These are phyloP conservation scores for Erebia epiphron DNA, from an alignment of 2,888 invertebrate genomes.

Conservation along the genomic window DNA sequence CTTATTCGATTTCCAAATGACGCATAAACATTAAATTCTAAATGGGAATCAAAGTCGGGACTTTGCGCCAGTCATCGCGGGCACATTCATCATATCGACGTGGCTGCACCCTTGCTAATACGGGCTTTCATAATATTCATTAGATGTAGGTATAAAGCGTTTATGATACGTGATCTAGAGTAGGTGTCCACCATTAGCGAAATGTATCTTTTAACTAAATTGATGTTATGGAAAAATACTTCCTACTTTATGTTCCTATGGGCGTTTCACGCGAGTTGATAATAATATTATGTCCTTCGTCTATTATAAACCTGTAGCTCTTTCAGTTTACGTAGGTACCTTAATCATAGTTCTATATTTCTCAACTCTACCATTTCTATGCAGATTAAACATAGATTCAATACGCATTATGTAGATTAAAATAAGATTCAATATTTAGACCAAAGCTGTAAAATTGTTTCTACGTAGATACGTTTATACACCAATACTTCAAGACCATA, in stretches of 20 bases:
- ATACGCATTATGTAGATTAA: not conserved
- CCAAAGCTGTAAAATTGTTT: constrained; percentile 23
- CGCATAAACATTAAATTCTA: constrained; percentile 50
- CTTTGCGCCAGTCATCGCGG: constrained; percentile 66
- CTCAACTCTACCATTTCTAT: not conserved
- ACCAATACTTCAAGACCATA: constrained; percentile 25
- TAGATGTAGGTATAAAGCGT: constrained; percentile 66
- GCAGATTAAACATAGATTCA: constrained; percentile 10
- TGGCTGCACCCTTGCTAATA: constrained; percentile 67
- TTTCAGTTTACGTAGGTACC: not conserved
- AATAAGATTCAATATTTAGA: constrained; percentile 14
- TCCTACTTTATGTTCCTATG: not conserved
- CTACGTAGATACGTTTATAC: not conserved
- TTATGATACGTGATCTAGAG: constrained; percentile 57
- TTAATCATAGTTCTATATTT: not conserved
- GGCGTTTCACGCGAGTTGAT: not conserved
- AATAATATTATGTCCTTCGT: not conserved
- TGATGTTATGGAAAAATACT: constrained; percentile 27
- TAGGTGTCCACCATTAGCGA: constrained; percentile 39
- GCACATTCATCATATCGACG: constrained; percentile 75
- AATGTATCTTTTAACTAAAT: constrained; percentile 38
- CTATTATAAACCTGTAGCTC: not conserved
- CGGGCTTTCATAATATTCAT: constrained; percentile 78
- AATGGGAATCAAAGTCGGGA: constrained; percentile 66
- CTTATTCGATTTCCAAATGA: constrained; percentile 25